Conservation (phyloP, 2,113 vertebrate genomes). For the Casuarius casuarius region DNA sequence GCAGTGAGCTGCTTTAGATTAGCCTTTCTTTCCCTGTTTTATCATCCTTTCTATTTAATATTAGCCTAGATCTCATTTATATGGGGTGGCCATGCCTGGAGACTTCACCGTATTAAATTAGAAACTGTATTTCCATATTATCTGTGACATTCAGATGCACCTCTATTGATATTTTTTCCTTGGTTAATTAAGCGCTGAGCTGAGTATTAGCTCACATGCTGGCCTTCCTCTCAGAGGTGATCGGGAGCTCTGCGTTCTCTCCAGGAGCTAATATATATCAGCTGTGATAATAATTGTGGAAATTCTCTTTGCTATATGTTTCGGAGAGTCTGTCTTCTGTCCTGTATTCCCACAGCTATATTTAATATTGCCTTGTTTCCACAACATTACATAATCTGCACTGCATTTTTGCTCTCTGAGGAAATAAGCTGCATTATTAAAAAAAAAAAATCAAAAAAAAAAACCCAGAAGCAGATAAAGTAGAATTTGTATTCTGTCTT, state of each 20-base stretch:
- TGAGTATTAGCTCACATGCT: slow-evolving; percentile 56
- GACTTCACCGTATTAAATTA: slow-evolving; percentile 64
- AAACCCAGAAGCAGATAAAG: not conserved
- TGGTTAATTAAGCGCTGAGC: slow-evolving; percentile 70
- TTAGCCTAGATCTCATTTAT: slow-evolving; percentile 64
- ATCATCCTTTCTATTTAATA: slow-evolving; percentile 53
- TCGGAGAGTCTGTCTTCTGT: not conserved
- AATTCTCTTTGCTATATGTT: not conserved
- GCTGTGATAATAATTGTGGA: not conserved
- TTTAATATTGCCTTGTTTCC: slow-evolving; percentile 16
- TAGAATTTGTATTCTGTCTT: not conserved
- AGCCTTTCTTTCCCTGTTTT: slow-evolving; percentile 6
- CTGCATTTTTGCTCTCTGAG: not conserved
- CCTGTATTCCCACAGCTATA: not conserved
- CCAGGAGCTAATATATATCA: not conserved
- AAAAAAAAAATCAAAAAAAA: not conserved
- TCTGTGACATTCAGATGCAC: slow-evolving; percentile 69
- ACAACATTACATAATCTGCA: slow-evolving; percentile 1
- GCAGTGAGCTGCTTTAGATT: slow-evolving; percentile 5
- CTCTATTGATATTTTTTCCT: slow-evolving; percentile 68
- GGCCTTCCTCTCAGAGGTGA: slow-evolving; percentile 58
- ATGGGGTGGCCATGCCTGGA: slow-evolving; percentile 41
- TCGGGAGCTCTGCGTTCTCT: not conserved
- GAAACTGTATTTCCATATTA: slow-evolving; percentile 68
- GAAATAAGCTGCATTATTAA: not conserved